Evolutionary conservation across 2,888 invertebrate genomes (phyloP).

Genomic region (Chrysina gloriosa): DNA sequence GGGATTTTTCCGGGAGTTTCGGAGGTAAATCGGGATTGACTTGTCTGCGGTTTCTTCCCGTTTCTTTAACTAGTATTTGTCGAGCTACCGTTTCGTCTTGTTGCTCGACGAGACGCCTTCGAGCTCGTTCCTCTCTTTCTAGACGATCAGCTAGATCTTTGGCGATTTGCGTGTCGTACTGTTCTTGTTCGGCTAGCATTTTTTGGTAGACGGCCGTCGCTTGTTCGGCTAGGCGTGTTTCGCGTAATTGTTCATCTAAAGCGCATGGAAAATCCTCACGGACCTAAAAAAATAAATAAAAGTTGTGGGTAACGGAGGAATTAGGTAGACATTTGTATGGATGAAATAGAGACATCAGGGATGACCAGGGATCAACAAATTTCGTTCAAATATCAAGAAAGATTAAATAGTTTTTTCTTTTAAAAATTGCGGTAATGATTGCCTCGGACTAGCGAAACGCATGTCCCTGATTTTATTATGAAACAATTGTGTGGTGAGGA

Average conservation of each 20-base stretch:
- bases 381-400: too few species aligned
- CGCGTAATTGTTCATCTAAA: constrained; percentile 77
- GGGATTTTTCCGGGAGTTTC: constrained; percentile 52
- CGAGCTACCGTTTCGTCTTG: constrained; percentile 68
- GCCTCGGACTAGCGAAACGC: too few species aligned
- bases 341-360: too few species aligned
- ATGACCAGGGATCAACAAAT: too few species aligned
- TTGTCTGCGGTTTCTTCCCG: background rate
- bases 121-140: constrained; percentile 68
- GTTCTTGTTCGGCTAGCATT: constrained; percentile 76
- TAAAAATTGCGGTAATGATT: too few species aligned
- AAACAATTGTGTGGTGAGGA: too few species aligned
- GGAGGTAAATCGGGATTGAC: constrained; percentile 49
- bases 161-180: constrained; percentile 75
- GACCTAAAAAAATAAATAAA: constrained; percentile 70
- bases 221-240: constrained; percentile 73
- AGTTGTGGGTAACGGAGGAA: background rate
- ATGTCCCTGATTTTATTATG: too few species aligned
- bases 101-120: constrained; percentile 68
- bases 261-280: constrained; percentile 84
- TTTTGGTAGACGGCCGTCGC: constrained; percentile 72
- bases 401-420: too few species aligned
- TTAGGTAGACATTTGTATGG: background rate
- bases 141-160: constrained; percentile 73
- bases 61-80: constrained; percentile 17